Conservation (phyloP, 2,888 invertebrate species). For the Argyresthia goedartella region DNA sequence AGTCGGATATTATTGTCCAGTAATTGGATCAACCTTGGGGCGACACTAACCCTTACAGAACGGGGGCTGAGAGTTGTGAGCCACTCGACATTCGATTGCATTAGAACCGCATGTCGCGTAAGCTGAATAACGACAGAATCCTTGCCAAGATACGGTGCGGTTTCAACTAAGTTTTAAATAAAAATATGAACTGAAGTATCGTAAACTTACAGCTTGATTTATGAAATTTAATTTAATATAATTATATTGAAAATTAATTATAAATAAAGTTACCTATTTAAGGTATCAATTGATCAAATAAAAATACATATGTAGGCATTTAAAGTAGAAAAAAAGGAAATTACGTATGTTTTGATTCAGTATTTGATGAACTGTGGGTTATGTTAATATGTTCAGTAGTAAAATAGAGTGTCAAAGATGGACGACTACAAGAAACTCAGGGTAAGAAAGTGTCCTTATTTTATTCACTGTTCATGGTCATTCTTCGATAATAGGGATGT, state of each 20-base stretch:
- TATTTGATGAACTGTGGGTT: neutral
- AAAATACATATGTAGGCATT: too few relatives aligned
- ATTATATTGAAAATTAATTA: too few relatives aligned
- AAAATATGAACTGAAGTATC: too few relatives aligned
- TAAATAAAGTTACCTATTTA: too few relatives aligned
- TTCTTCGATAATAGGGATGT: neutral
- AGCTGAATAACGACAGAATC: conserved; percentile 12
- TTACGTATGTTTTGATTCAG: neutral
- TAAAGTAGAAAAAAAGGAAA: too few relatives aligned
- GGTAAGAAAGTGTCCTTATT: conserved; percentile 5
- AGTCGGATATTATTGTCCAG: conserved; percentile 29
- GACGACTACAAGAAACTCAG: conserved; percentile 40
- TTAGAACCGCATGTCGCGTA: conserved; percentile 28
- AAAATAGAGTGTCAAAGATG: conserved; percentile 72
- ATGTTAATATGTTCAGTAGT: conserved; percentile 67
- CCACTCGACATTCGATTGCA: conserved; percentile 39
- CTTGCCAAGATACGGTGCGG: too few relatives aligned
- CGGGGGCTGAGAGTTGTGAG: conserved; percentile 24
- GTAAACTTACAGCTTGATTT: too few relatives aligned
- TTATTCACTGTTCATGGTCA: neutral
- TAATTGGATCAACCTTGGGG: conserved; percentile 67
- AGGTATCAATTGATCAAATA: too few relatives aligned
- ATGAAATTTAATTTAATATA: too few relatives aligned
- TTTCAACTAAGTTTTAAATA: too few relatives aligned
- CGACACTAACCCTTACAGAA: conserved; percentile 51